These are phyloP conservation scores for Macrostomum lignano DNA, from an alignment of 1,140 invertebrate species.

Conservation along the genomic window DNA sequence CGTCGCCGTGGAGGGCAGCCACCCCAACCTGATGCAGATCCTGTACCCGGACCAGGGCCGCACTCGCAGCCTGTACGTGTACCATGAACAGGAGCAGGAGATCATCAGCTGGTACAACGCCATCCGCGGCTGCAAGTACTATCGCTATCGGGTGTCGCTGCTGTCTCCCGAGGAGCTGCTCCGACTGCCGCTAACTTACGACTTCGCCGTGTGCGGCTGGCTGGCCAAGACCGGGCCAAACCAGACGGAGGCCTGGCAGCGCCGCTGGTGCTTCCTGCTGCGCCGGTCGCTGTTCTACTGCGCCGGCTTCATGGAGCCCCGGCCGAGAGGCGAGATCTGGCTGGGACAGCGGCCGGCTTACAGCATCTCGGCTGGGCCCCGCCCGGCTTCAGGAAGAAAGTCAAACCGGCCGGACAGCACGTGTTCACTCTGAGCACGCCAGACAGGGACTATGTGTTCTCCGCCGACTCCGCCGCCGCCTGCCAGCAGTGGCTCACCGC, in stretches of 20 bases:
- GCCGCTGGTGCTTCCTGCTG: conserved; percentile 60
- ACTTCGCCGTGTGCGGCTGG: conserved; percentile 54
- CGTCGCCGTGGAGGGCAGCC: no score
- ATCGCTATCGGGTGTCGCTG: no score
- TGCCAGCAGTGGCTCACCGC: conserved; percentile 40
- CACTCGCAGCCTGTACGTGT: no score
- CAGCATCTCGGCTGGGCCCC: conserved; percentile 33
- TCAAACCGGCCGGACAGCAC: neutral
- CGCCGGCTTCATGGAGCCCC: conserved; percentile 49
- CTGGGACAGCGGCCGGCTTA: conserved; percentile 46
- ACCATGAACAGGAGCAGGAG: no score
- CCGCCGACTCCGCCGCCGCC: conserved; percentile 45
- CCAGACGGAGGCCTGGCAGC: conserved; percentile 45
- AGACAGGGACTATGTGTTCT: conserved; percentile 47
- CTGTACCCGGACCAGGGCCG: no score
- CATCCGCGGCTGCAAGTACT: no score
- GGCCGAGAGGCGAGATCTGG: conserved; percentile 65
- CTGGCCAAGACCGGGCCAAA: conserved; percentile 55
- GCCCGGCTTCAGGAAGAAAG: conserved; percentile 26
- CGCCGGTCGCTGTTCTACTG: conserved; percentile 64
- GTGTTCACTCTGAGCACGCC: conserved; percentile 61
- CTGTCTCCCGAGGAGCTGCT: no score
- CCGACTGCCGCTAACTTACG: conserved; percentile 46
- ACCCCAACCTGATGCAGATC: no score
- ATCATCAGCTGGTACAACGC: no score